Percentiles rank a stretch among this genome's conserved stretches.
Conservation (phyloP, 2,797 vertebrate genomes). For the Anas capensis region DNA sequence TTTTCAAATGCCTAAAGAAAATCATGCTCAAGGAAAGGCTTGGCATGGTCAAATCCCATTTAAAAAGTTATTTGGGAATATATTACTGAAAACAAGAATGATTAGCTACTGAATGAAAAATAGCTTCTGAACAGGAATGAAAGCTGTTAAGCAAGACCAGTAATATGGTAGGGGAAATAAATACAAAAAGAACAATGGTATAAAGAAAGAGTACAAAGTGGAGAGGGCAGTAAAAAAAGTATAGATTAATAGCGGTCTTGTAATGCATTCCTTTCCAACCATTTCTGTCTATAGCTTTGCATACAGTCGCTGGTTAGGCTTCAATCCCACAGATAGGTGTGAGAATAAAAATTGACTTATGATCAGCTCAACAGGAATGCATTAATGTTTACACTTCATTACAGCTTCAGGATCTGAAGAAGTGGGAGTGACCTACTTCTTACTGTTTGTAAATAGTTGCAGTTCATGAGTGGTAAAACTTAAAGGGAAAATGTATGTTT, state of each 20-base stretch:
- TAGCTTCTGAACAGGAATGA: neutral
- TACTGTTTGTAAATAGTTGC: slow-evolving; percentile 69
- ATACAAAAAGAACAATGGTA: neutral
- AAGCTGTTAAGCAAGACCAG: neutral
- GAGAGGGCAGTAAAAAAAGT: neutral
- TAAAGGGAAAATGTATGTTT: slow-evolving; percentile 14
- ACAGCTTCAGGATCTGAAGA: slow-evolving; percentile 35
- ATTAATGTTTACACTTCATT: slow-evolving; percentile 38
- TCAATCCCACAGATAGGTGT: neutral
- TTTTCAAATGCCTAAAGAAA: neutral
- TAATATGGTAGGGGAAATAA: neutral
- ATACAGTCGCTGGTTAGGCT: neutral
- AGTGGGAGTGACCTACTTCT: slow-evolving; percentile 65
- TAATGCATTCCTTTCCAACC: neutral
- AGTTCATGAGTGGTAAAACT: neutral
- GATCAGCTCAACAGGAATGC: slow-evolving; percentile 8
- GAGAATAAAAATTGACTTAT: slow-evolving; percentile 42
- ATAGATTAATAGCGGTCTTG: neutral
- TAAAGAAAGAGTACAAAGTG: neutral
- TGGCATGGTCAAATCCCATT: neutral
- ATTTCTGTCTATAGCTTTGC: neutral
- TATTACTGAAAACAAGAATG: neutral
- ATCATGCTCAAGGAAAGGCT: neutral
- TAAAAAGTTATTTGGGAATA: neutral
- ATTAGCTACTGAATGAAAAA: neutral